A percentile compares a stretch with the other conserved stretches of the same genome.
These are phyloP conservation scores for Bergia puertoricense DNA, from an alignment of 92 coral and sea anemone species.

Conservation along the genomic window DNA sequence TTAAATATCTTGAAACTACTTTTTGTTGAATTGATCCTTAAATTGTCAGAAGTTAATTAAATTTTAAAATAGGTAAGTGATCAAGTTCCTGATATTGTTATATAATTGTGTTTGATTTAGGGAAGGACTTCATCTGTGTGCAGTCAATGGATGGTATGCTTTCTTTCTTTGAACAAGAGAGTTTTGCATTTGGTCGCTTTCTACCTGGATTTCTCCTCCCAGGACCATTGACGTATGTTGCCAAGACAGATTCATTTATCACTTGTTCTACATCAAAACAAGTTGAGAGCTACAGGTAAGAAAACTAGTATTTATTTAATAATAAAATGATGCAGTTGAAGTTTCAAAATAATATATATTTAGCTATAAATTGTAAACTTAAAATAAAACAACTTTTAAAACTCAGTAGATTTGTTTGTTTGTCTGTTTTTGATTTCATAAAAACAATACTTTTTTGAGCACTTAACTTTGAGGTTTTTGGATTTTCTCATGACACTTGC, in stretches of 20 bases:
- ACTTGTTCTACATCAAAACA: slow-evolving; percentile 80
- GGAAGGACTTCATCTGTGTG: slow-evolving; percentile 91
- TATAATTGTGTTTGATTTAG: slow-evolving; percentile 42
- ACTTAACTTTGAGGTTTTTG: too few species aligned
- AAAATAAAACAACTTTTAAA: too few species aligned
- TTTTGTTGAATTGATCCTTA: too few species aligned
- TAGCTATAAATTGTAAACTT: too few species aligned
- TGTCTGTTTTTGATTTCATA: too few species aligned
- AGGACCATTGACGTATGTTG: slow-evolving; percentile 79
- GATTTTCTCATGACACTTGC: too few species aligned
- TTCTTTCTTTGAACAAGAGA: slow-evolving; percentile 99
- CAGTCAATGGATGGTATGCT: slow-evolving; percentile 99
- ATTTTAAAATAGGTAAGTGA: too few species aligned
- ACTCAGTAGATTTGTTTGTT: too few species aligned
- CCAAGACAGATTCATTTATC: slow-evolving; percentile 86
- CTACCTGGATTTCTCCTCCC: slow-evolving; percentile 94
- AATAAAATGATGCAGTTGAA: not conserved
- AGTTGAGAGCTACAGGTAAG: slow-evolving; percentile 94
- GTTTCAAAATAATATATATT: too few species aligned
- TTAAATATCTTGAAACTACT: too few species aligned
- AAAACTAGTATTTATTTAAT: not conserved
- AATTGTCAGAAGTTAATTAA: too few species aligned
- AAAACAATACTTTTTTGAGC: too few species aligned
- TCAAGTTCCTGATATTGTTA: not conserved
- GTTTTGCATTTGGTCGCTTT: slow-evolving; percentile 97